Base-by-base conservation (phyloP, 2,888 invertebrate genomes). In the Ochlodes sylvanus region DNA sequence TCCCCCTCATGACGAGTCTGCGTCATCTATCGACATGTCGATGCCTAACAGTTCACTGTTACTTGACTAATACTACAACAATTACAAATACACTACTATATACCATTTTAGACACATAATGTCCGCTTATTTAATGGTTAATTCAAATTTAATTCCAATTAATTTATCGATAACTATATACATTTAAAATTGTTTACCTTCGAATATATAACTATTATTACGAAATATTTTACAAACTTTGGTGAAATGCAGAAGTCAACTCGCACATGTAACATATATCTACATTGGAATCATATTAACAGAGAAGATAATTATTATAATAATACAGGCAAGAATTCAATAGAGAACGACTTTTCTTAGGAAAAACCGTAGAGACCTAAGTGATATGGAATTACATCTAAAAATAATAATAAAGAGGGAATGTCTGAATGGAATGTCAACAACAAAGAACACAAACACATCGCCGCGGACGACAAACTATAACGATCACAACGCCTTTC, bases 161-260 rank as follows among this genome's bases (percentile, higher is more conserved):
- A 79, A 88, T 88, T 89, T 86, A 87, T 85, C 82, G 83, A 84
- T 91, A 88, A 88, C 84, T 92, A 92, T 92, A 86, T 93, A 93
- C 92, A 92, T 81, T 91, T 90, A 89, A 92, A 92, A 90, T 89
- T 86, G 89, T 90, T 87, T 87, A 89, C 86, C 79, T 85, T 88
- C 87, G 88, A 92, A 88, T 91, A 89, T 90, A 87, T 88, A 91
- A 84, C 89, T 92, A 92, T 87, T 79, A 90, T 86, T 91, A 92
- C 83, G 90, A 90, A 88, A 89, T 92, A 92, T 91, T 90, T 92
- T 92, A 93, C 92, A 93, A 92, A 93, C 92, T 93, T 93, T 93
- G 92, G 92, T 93, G 92, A 90, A 86, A 90, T 87, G 90, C 89
- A 89, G 84, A 87, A 88, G 86, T 89, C 83, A 82, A 86, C 83